Conservation (phyloP, 2,888 invertebrate genomes). For the Noctuana brunneofusca region DNA sequence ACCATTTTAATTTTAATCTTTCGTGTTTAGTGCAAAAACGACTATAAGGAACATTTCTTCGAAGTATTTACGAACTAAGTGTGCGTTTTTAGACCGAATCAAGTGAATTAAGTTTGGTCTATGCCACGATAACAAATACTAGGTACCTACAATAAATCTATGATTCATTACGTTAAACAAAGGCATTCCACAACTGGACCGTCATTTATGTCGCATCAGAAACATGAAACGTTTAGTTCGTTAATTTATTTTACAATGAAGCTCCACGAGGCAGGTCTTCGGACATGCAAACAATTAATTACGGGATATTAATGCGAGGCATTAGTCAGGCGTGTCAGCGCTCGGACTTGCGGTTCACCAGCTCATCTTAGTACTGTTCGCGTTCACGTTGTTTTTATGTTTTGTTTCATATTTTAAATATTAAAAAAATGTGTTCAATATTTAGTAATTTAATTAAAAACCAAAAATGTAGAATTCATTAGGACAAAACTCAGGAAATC, state of each 20-base stretch:
- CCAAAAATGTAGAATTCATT: no score
- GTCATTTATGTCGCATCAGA: conserved; percentile 28
- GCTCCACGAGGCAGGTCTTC: conserved; percentile 71
- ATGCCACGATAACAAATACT: neutral
- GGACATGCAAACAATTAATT: conserved; percentile 83
- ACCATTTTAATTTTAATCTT: no score
- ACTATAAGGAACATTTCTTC: no score
- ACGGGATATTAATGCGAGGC: conserved; percentile 79
- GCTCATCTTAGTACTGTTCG: conserved; percentile 33
- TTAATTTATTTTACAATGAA: conserved; percentile 71
- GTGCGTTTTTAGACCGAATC: no score
- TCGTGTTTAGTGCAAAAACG: no score
- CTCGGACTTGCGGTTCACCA: conserved; percentile 39
- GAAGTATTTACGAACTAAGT: no score
- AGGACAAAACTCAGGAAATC: no score
- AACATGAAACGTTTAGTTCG: conserved; percentile 44
- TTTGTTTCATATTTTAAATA: neutral
- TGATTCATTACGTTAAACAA: conserved; percentile 16
- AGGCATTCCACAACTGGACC: conserved; percentile 15
- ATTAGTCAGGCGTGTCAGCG: conserved; percentile 79
- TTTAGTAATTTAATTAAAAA: no score
- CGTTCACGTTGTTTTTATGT: neutral
- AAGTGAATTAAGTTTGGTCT: no score
- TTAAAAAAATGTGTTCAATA: neutral
- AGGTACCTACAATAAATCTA: neutral